Evolutionary conservation across 2,797 vertebrate species (phyloP), one percentile per base, ranked within the genome.

Genomic region (Onychomys leucogaster): DNA sequence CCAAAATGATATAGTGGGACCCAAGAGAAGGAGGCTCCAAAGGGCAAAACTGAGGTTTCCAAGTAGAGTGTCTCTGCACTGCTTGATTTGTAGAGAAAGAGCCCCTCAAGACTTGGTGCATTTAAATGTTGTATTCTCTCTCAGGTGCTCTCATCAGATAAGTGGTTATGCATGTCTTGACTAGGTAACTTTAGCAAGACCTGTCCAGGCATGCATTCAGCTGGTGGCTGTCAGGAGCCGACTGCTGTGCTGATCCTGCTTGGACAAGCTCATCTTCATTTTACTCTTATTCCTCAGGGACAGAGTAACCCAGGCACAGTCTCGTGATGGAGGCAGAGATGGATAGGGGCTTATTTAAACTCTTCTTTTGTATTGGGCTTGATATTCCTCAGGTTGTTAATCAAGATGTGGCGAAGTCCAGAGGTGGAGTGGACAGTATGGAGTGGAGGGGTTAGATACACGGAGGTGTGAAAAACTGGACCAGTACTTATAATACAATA

Each of bases 151-250:
- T 76, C 34, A 86, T 2, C 14, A 52, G 0, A 29, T 71, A 32
- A 71, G 63, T 12, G 52, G 10, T 29, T 80, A 32, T 52, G 9
- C 19, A 21, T 10, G 67, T 55, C 0, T n/a, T 17, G 3, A 29
- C 16, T 5, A 69, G 43, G 37, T 19, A 27, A 89, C 69, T 19
- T 84, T 80, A 37, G 49, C 32, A 55, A 71, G 52, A 55, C 6
- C 55, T 80, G 6, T 59, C 67, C n/a, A 52, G 2, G 12, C 2
- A 43, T 57, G 32, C 29, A 23, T 8, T 17, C 13, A 71, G n/a
- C 29, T 29, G 4, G 2, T 8, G 9, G 32, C 43, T 17, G 2
- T 55, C 52, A 21, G 9, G 6, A 4, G 0, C n/a, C 49, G 32
- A 49, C 12, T 34, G 5, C 41, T 61, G 7, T 23, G 29, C 17